These are phyloP conservation scores for Cephus pulcher DNA, from an alignment of 2,888 invertebrate species.

Conservation along the genomic window DNA sequence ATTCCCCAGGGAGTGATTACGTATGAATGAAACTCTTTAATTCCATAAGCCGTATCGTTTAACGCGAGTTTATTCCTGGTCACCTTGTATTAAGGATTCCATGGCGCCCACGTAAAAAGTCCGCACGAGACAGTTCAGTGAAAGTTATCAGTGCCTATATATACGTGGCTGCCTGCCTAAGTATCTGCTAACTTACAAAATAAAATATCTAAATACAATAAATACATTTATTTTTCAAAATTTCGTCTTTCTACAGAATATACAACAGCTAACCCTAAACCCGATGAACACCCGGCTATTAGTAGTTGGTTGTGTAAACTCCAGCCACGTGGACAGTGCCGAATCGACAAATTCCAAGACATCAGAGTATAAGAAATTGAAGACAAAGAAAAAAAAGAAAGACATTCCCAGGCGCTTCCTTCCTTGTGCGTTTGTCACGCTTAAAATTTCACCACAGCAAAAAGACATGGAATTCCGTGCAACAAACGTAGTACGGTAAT, in stretches of 20 bases:
- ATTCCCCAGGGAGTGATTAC: background rate
- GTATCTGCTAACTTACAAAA: background rate
- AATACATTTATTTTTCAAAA: background rate
- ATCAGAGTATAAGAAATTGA: background rate
- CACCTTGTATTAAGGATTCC: background rate
- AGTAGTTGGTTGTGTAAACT: background rate
- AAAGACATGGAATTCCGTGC: too few relatives aligned
- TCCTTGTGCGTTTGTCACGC: background rate
- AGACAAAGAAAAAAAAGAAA: background rate
- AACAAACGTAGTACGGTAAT: too few relatives aligned
- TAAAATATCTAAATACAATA: background rate
- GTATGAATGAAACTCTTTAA: background rate
- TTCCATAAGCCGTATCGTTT: background rate
- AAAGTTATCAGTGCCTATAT: background rate
- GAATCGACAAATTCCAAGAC: background rate
- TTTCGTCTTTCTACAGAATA: background rate
- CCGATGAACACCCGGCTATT: background rate
- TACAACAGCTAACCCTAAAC: too few relatives aligned
- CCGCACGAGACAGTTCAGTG: background rate
- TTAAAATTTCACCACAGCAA: too few relatives aligned
- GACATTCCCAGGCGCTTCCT: background rate
- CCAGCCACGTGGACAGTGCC: background rate
- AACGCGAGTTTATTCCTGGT: background rate
- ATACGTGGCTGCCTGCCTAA: background rate
- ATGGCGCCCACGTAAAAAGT: background rate